phyloP scores from a whole-genome alignment of 2,113 vertebrate genomes.

The Mustela lutreola region DNA sequence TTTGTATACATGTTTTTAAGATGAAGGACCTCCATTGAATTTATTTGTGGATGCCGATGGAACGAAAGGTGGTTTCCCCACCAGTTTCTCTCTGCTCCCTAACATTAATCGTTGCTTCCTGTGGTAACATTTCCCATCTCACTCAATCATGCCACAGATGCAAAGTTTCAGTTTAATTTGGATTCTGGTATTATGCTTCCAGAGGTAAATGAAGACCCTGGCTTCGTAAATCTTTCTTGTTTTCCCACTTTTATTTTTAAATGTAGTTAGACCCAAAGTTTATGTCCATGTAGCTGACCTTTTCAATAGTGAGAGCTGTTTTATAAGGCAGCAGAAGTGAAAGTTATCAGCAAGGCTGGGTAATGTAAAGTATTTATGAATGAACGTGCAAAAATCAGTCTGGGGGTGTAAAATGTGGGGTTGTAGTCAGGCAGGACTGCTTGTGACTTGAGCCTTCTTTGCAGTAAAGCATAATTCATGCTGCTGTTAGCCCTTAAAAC shows the following conservation, averaged over 20 bases:
- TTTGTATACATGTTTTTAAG: neutral
- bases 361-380: constrained; percentile 84
- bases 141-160: constrained; percentile 60
- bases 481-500: constrained; percentile 91
- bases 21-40: neutral
- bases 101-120: neutral
- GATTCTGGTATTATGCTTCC: constrained; percentile 47
- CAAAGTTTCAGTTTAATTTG: constrained; percentile 44
- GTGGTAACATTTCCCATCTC: neutral
- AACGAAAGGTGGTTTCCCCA: neutral
- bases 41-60: neutral
- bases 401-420: constrained; percentile 74
- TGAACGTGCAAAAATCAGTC: constrained; percentile 77
- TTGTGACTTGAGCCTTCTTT: constrained; percentile 86
- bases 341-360: constrained; percentile 64
- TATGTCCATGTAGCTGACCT: constrained; percentile 70
- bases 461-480: constrained; percentile 91
- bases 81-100: neutral
- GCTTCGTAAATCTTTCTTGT: constrained; percentile 68
- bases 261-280: constrained; percentile 64
- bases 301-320: constrained; percentile 72
- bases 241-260: constrained; percentile 71
- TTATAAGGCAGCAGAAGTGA: constrained; percentile 78
- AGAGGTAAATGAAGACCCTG: constrained; percentile 31
- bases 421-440: constrained; percentile 74